These are phyloP conservation scores for Poeciliopsis infans DNA, from an alignment of 2,797 vertebrate genomes.

Conservation along the genomic window DNA sequence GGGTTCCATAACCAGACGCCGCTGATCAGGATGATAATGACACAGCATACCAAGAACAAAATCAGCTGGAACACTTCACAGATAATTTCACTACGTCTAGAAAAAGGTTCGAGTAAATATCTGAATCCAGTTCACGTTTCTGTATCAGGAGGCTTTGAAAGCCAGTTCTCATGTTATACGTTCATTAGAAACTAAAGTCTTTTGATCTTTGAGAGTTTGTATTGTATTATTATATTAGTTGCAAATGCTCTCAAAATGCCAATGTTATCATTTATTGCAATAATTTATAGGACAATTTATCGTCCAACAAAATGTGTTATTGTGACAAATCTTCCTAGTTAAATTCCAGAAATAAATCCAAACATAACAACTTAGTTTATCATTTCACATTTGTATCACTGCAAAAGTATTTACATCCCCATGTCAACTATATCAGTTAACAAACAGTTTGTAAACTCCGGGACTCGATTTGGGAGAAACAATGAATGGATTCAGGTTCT, in stretches of 20 bases:
- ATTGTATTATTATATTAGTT: too few species aligned
- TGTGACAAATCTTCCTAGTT: background rate
- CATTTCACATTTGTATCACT: background rate
- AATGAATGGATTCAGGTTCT: too few species aligned
- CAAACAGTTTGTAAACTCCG: too few species aligned
- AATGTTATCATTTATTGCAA: too few species aligned
- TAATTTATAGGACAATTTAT: too few species aligned
- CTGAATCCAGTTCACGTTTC: background rate
- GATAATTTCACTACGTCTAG: background rate
- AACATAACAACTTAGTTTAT: background rate
- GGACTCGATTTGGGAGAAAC: too few species aligned
- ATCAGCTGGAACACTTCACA: background rate
- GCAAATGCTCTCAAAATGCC: too few species aligned
- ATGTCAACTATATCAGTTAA: too few species aligned
- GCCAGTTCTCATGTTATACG: too few species aligned
- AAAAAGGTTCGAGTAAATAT: background rate
- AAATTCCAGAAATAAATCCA: background rate
- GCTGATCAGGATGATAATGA: slow-evolving; percentile 65
- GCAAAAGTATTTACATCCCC: background rate
- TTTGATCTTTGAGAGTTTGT: too few species aligned
- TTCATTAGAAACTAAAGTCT: too few species aligned
- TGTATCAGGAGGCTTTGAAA: background rate
- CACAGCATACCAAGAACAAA: background rate
- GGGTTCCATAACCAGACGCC: slow-evolving; percentile 91
- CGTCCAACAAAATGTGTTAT: too few species aligned